These are phyloP conservation scores for Doryteuthis pealeii DNA, from an alignment of 1,140 invertebrate genomes.

Conservation along the genomic window DNA sequence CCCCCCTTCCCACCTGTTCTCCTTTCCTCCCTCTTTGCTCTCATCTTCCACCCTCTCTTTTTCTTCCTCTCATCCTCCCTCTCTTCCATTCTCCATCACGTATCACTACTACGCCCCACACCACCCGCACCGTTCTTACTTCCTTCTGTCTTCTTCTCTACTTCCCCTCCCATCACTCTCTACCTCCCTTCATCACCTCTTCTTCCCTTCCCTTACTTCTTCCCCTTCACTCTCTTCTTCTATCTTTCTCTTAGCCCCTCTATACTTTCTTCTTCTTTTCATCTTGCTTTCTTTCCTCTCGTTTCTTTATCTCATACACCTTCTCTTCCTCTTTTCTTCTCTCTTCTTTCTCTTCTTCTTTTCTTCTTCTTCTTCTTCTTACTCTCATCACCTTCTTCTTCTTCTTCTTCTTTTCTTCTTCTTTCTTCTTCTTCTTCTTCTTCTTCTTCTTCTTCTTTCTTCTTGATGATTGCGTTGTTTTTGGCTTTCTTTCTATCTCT, in stretches of 20 bases:
- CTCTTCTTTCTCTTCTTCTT: too few species aligned
- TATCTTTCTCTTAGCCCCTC: not conserved
- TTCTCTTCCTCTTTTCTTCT: too few species aligned
- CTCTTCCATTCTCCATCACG: not conserved
- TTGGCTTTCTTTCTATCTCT: too few species aligned
- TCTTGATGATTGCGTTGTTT: not conserved
- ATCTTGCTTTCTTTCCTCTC: not conserved
- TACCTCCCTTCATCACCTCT: not conserved
- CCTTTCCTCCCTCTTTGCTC: not conserved
- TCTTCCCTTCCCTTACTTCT: not conserved
- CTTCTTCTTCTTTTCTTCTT: too few species aligned
- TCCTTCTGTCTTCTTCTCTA: not conserved
- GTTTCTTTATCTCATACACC: not conserved
- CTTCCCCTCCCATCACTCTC: not conserved
- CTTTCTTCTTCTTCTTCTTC: too few species aligned
- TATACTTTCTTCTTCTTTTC: not conserved
- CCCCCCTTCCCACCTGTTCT: not conserved
- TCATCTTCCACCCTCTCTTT: not conserved
- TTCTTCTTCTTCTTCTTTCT: too few species aligned
- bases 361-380: too few species aligned
- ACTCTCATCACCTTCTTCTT: too few species aligned
- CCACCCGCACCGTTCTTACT: not conserved
- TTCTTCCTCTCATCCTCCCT: not conserved
- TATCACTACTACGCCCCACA: too few species aligned
- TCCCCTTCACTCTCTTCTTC: too few species aligned